These are phyloP conservation scores for Sebastes flavidus DNA, from an alignment of 2,797 vertebrate genomes.

Conservation along the genomic window DNA sequence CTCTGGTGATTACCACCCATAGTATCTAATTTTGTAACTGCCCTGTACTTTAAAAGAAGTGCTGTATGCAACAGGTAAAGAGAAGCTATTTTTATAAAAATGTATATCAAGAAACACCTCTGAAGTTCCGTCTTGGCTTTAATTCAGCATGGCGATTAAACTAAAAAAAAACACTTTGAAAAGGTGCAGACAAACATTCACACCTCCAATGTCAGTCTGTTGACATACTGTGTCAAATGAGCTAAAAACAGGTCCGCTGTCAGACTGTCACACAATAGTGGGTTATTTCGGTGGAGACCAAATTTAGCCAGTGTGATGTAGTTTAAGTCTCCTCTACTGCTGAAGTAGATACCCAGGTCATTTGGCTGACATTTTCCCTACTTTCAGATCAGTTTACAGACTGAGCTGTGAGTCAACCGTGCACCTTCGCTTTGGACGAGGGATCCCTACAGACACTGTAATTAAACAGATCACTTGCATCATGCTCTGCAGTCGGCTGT, in stretches of 20 bases:
- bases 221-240: conserved; percentile 7
- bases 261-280: conserved; percentile 27
- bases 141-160: not conserved
- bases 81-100: not conserved
- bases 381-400: conserved; percentile 74
- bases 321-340: conserved; percentile 54
- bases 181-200: conserved; percentile 3
- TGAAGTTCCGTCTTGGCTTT: not conserved
- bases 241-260: conserved; percentile 8
- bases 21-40: not conserved
- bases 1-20: accelerated
- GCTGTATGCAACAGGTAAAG: not conserved
- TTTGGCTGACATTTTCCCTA: conserved; percentile 63
- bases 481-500: not conserved
- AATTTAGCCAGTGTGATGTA: conserved; percentile 56
- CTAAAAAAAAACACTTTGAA: not conserved
- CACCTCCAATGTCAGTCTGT: not conserved
- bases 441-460: conserved; percentile 40
- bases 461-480: conserved; percentile 51
- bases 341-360: conserved; percentile 69
- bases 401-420: conserved; percentile 56
- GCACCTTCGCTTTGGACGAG: conserved; percentile 24
- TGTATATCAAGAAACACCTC: not conserved
- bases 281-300: conserved; percentile 52
- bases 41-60: not conserved